Conservation (phyloP, 2,797 vertebrate species). For the Rhyacichthys aspro region DNA sequence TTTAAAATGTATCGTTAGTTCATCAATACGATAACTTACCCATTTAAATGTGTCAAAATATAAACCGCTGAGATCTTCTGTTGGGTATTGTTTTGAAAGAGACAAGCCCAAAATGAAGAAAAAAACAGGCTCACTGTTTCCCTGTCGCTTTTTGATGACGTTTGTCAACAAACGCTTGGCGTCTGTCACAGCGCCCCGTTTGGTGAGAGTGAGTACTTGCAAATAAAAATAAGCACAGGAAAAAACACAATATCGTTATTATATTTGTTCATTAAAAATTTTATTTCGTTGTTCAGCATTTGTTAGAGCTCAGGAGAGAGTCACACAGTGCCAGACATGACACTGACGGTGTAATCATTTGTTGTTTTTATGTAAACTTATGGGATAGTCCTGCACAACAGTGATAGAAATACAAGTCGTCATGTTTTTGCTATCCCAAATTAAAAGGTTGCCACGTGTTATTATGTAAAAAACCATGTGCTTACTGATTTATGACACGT, state of each 20-base stretch:
- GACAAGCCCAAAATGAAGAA: conserved; percentile 5
- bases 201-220: conserved; percentile 5
- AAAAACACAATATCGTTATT: conserved; percentile 39
- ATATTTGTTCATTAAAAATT: conserved; percentile 43
- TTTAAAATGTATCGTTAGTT: rapidly evolving
- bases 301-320: conserved; percentile 55
- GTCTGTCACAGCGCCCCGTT: neutral
- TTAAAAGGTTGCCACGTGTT: conserved; percentile 35
- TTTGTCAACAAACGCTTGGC: conserved; percentile 18
- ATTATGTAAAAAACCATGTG: conserved; percentile 41
- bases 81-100: conserved; percentile 18
- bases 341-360: conserved; percentile 37
- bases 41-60: conserved; percentile 13
- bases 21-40: conserved; percentile 30
- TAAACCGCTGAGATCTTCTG: neutral
- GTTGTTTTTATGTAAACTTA: conserved; percentile 53
- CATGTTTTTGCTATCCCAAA: conserved; percentile 24
- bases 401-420: conserved; percentile 42
- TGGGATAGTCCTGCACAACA: conserved; percentile 50
- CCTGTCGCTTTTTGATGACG: conserved; percentile 59
- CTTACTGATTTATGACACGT: conserved; percentile 46
- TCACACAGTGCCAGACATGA: conserved; percentile 46
- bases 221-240: conserved; percentile 21
- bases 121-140: neutral
- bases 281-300: conserved; percentile 62